Evolutionary conservation across 2,113 vertebrate genomes (phyloP).

Genomic region (Thunnus thynnus): DNA sequence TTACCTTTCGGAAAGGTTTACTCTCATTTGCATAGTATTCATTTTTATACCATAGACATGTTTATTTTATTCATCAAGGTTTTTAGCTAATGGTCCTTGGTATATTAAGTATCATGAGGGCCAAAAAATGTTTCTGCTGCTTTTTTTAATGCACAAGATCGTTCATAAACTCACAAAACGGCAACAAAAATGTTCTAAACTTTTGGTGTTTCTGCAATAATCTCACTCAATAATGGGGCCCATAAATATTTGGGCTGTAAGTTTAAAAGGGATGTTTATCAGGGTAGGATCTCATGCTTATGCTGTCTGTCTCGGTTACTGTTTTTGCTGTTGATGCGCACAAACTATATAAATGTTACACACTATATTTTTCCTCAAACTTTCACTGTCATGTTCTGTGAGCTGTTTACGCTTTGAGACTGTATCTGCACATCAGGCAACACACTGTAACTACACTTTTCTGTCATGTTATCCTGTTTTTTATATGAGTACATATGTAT

Average conservation of each 20-base stretch:
- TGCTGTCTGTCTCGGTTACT: constrained; percentile 18
- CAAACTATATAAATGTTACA: constrained; percentile 3
- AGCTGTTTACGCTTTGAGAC: constrained; percentile 19
- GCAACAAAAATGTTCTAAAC: neutral
- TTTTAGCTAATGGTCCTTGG: neutral
- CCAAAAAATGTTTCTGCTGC: neutral
- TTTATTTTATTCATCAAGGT: neutral
- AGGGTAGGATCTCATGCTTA: neutral
- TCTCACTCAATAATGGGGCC: neutral
- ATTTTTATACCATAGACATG: neutral
- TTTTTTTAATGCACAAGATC: neutral
- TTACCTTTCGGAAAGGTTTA: constrained; percentile 6
- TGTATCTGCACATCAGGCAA: neutral
- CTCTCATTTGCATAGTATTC: neutral
- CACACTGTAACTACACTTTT: neutral
- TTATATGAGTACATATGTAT: neutral
- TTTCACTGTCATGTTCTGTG: constrained; percentile 3
- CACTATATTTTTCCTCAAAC: neutral
- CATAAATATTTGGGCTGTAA: neutral
- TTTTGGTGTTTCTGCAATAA: neutral
- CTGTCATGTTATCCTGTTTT: neutral
- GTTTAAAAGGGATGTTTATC: neutral
- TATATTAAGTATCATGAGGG: neutral
- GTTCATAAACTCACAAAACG: neutral
- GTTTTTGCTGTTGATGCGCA: neutral